A percentile compares a stretch with the other conserved stretches of the same genome.
Conservation (phyloP, 2,113 vertebrate species). For the Irena cyanogastra region DNA sequence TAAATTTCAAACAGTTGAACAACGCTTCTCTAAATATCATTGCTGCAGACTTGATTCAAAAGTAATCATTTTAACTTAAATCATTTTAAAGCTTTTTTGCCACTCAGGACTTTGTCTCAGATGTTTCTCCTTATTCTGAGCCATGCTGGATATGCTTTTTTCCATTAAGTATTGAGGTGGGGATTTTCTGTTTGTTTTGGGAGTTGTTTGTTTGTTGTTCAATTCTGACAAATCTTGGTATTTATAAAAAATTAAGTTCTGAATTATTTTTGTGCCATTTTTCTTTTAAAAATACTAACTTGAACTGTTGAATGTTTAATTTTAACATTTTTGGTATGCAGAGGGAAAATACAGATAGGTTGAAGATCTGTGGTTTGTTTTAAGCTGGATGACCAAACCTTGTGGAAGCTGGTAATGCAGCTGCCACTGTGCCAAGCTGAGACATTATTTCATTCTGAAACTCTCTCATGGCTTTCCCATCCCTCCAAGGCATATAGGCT, state of each 20-base stretch:
- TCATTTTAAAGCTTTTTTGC: background rate
- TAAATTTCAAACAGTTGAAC: background rate
- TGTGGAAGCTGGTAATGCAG: background rate
- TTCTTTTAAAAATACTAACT: background rate
- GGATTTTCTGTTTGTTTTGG: background rate
- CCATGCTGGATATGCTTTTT: background rate
- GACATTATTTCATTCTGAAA: constrained; percentile 2
- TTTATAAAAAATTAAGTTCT: background rate
- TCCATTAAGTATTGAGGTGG: background rate
- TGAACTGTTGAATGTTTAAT: background rate
- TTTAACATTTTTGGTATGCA: background rate
- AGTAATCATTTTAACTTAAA: background rate
- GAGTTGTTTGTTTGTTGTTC: background rate
- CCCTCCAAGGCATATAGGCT: background rate
- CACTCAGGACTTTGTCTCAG: background rate
- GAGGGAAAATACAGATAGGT: background rate
- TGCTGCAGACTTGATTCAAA: background rate
- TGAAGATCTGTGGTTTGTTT: background rate
- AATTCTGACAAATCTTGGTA: background rate
- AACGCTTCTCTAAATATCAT: background rate
- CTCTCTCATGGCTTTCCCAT: background rate
- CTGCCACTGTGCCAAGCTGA: background rate
- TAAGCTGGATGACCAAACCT: background rate
- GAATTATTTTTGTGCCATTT: background rate
- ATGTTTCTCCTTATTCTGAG: background rate